Conservation (phyloP, 2,888 invertebrate species). For the Lagria hirta region DNA sequence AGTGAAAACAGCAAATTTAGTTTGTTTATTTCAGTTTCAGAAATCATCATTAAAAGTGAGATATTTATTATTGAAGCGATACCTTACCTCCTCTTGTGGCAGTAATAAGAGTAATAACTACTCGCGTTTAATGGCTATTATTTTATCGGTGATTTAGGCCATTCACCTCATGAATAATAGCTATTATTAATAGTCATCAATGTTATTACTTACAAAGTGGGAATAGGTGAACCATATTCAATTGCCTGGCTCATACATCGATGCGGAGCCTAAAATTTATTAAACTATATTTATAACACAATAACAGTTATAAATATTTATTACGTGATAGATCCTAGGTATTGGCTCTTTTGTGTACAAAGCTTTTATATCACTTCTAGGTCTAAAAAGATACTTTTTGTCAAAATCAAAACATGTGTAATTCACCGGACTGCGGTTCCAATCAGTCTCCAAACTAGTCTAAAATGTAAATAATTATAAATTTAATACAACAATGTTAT, state of each 20-base stretch:
- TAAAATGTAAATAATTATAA: constrained; percentile 41
- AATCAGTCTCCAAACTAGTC: constrained; percentile 63
- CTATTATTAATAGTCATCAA: no score
- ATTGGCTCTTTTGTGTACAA: constrained; percentile 58
- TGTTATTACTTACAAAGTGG: constrained; percentile 65
- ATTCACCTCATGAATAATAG: no score
- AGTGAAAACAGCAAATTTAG: no score
- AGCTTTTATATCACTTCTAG: constrained; percentile 55
- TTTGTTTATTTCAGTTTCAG: no score
- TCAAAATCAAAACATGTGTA: constrained; percentile 61
- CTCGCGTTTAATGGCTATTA: no score
- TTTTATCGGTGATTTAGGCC: no score
- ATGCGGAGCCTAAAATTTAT: constrained; percentile 59
- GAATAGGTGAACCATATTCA: constrained; percentile 63
- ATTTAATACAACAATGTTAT: constrained; percentile 28
- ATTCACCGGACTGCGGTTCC: constrained; percentile 59
- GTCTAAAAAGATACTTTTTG: constrained; percentile 54
- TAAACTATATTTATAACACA: constrained; percentile 18
- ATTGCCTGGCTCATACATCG: constrained; percentile 70
- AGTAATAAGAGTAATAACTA: no score
- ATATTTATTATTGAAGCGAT: no score
- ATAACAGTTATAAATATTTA: constrained; percentile 52
- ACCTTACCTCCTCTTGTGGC: no score
- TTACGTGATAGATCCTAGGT: constrained; percentile 61
- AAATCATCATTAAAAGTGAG: no score